Percentiles rank a stretch among this genome's conserved stretches.
phyloP scores from a whole-genome alignment of 1,140 invertebrate genomes.

The Conus ventricosus region DNA sequence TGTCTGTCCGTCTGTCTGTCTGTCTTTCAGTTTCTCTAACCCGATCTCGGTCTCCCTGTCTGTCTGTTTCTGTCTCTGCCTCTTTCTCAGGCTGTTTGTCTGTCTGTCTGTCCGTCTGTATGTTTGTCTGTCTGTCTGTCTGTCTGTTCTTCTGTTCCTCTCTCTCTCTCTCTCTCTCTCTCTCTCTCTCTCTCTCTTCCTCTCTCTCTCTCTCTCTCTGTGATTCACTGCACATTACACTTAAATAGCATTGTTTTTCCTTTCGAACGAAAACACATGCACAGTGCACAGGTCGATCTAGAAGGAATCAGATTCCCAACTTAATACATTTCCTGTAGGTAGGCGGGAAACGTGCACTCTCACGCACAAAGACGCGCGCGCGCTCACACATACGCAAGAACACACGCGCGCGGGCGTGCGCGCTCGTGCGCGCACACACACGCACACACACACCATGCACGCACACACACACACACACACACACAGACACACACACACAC shows the following conservation, averaged over 20 bases:
- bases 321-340: too few relatives aligned
- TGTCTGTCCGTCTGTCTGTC: neutral
- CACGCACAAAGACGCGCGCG: neutral
- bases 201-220: neutral
- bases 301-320: too few relatives aligned
- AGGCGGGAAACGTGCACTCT: neutral
- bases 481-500: conserved; percentile 2
- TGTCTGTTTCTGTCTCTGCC: neutral
- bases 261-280: neutral
- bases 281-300: neutral
- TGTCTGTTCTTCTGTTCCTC: neutral
- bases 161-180: neutral
- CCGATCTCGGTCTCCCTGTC: neutral
- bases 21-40: neutral
- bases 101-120: neutral
- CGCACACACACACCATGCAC: too few relatives aligned
- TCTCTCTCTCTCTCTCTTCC: neutral
- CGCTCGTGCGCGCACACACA: neutral
- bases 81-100: neutral
- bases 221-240: neutral
- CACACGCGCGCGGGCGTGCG: neutral
- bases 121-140: neutral
- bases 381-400: neutral
- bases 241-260: neutral
- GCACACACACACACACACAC: neutral